Evolutionary conservation across 2,797 vertebrate genomes (phyloP).

Genomic region (Caiman crocodilus): DNA sequence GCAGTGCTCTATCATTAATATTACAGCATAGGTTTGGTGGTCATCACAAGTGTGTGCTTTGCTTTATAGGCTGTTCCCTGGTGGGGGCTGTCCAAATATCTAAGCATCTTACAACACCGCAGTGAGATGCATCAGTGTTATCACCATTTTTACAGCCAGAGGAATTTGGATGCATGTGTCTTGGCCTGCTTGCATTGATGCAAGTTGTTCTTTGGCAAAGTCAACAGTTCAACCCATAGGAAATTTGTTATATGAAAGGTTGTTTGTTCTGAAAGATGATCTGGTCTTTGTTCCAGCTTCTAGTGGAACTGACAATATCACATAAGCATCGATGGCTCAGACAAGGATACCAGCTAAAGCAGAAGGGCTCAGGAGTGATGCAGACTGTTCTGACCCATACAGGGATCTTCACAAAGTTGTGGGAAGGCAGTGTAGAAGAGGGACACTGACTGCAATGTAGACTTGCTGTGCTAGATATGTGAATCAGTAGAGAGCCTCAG

Average conservation of each 20-base stretch:
- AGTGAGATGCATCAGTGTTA: neutral
- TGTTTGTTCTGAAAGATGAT: neutral
- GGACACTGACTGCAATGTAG: neutral
- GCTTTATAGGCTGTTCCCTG: neutral
- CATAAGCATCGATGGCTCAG: neutral
- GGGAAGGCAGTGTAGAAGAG: neutral
- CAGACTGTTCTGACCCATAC: neutral
- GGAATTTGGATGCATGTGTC: neutral
- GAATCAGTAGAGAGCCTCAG: neutral
- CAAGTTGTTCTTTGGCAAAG: neutral
- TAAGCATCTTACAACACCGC: slow-evolving; percentile 2
- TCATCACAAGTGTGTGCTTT: neutral
- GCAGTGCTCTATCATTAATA: neutral
- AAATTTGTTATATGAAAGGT: neutral
- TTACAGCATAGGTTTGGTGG: neutral
- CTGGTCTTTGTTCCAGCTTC: neutral
- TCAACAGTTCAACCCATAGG: slow-evolving; percentile 7
- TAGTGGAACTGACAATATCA: neutral
- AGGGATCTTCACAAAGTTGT: neutral
- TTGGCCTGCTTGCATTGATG: neutral
- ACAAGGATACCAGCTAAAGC: neutral
- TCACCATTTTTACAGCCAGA: neutral
- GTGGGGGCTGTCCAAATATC: neutral
- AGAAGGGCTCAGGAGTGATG: neutral
- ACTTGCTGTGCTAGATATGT: neutral